Evolutionary conservation across 2,888 invertebrate species (phyloP), one percentile per base, ranked within the genome.

Genomic region (Drosophila limbata): DNA sequence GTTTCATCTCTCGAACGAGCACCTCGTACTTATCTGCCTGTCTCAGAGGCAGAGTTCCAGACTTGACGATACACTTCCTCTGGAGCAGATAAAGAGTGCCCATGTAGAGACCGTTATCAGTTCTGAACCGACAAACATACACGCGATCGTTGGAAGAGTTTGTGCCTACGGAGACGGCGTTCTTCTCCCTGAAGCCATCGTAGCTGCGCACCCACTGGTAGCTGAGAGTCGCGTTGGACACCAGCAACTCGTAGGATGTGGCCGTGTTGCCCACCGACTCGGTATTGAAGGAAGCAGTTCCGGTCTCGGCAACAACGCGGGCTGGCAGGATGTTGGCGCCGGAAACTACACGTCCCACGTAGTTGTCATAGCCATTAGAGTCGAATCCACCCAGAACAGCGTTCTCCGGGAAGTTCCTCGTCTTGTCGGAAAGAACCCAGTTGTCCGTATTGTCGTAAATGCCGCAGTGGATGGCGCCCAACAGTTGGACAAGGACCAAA

Each of bases 201-300:
- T 4, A 82, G 15, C 81, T 82, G 31, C 77, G 74, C 6, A 68
- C 61, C 81, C 81, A 82, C 0, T 61, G n/a, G 17, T 82, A 82
- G 9, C 48, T 60, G 1, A 68, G 1, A 8, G 75, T 62, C 10
- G 19, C 69, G 42, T 72, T 67, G 17, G 65, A 10, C 0, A 79
- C 56, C n/a, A 84, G 50, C 17, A 79, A 0, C 0, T 69, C 52
- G 13, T 72, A 82, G 8, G 28, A 1, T 0, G 50, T 37, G 1
- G 61, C 37, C 11, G 35, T 42, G 35, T 37, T 47, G 25, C 45
- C 39, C 9, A 17, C 8, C 21, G 45, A 47, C 5, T 62, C 53
- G 0, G 69, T 63, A 25, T 81, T 81, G 25, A 6, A 81, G 5
- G 66, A 68, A 4, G 68, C 63, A 9, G 52, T 51, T 8, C 56